phyloP scores from a whole-genome alignment of 2,888 invertebrate genomes.

The Artemia sinica region DNA sequence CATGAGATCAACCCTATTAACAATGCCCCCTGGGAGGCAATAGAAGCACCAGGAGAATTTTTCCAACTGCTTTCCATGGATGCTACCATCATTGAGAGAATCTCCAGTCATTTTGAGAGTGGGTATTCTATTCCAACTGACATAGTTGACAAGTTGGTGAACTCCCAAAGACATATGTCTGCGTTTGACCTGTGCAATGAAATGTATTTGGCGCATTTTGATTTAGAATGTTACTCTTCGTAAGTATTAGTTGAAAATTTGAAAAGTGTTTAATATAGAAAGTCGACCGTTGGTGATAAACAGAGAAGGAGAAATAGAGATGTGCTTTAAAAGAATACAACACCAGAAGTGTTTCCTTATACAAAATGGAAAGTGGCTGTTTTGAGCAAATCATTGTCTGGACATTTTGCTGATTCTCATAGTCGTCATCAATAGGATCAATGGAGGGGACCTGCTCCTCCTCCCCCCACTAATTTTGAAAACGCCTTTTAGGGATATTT shows the following conservation, averaged over 20 bases:
- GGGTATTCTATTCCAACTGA: slow-evolving; percentile 51
- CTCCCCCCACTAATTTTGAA: too few species aligned
- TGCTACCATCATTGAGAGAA: slow-evolving; percentile 41
- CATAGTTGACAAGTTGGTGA: slow-evolving; percentile 43
- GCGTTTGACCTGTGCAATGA: slow-evolving; percentile 61
- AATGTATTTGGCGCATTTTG: slow-evolving; percentile 60
- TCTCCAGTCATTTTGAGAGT: slow-evolving; percentile 57
- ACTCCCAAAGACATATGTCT: slow-evolving; percentile 52
- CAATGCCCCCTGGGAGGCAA: slow-evolving; percentile 85
- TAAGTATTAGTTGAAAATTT: slow-evolving; percentile 29
- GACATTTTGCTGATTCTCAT: too few species aligned
- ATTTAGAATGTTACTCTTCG: slow-evolving; percentile 60
- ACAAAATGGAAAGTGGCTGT: too few species aligned
- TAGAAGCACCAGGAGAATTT: slow-evolving; percentile 62
- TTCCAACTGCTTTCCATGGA: slow-evolving; percentile 42
- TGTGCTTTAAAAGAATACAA: too few species aligned
- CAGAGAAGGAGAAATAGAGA: too few species aligned
- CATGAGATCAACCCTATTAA: slow-evolving; percentile 66
- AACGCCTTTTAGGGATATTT: too few species aligned
- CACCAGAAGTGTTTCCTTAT: too few species aligned
- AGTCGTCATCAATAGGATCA: too few species aligned
- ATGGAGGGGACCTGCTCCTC: too few species aligned
- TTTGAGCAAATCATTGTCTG: too few species aligned
- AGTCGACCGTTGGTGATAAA: too few species aligned
- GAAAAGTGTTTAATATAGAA: not conserved